Evolutionary conservation across 2,888 invertebrate species (phyloP), one percentile per base, ranked within the genome.

Genomic region (Torymus tubicola): DNA sequence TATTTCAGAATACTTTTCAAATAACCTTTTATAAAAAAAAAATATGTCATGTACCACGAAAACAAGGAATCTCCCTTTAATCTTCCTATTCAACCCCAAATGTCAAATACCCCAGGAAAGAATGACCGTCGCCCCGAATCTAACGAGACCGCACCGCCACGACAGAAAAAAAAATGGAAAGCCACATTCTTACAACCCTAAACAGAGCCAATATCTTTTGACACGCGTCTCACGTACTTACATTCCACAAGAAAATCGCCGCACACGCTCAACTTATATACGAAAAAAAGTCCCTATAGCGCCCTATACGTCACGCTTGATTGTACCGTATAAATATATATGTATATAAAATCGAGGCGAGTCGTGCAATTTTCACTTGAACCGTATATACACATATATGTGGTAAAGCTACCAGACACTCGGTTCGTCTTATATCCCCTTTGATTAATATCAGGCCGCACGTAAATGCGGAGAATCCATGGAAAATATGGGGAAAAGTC

Each of bases 261-360:
- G 14, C 14, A 42, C 14, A 42, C 69, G 31, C 52, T 64, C 24
- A 42, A 50, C 79, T 80, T 79, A 73, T 73, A 68, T 31, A 31
- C 3, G 3, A 31, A 31, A 31, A 31, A 31, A 31, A 31, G 3
- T n/a, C 31, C 31, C 3, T 31, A 31, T 31, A 31, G 31, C 31
- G 5, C 31, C 31, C 31, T 5, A 21, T 14, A 65, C 65, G 76
- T 73, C 69, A 81, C 76, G 78, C 76, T 76, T 69, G 69, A 79
- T 79, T 74, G 65, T 72, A 79, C 72, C 81, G 64, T 76, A 79
- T 79, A 81, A 76, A 79, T 42, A 76, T 77, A 31, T 31, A 76
- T 77, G 4, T 31, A 31, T 31, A 31, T 52, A 60, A 57, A 14
- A 50, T 53, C 24, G 67, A 16, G 24, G 42, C 21, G 42, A 21